phyloP scores from a whole-genome alignment of 2,797 vertebrate genomes.

The Myoxocephalus aenaeus region DNA sequence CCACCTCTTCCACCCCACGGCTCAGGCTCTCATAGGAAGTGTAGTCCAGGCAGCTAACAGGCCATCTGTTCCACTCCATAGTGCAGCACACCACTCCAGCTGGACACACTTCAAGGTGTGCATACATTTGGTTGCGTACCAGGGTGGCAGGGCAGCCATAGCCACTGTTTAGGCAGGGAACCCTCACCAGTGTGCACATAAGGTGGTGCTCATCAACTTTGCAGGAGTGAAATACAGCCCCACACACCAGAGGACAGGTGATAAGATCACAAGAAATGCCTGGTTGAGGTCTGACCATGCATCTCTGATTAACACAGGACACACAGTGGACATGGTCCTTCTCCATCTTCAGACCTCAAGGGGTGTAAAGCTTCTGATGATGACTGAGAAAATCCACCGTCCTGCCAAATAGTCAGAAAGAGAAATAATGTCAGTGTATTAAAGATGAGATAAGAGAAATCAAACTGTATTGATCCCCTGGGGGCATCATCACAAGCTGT shows the following conservation, averaged over 20 bases:
- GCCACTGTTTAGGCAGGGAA: conserved; percentile 93
- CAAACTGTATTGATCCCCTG: not conserved
- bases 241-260: conserved; percentile 91
- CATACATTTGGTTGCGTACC: conserved; percentile 91
- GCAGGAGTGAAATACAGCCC: conserved; percentile 95
- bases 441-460: not conserved
- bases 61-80: conserved; percentile 99
- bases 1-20: conserved; percentile 92
- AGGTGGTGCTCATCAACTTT: conserved; percentile 94
- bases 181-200: conserved; percentile 92
- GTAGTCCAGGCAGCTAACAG: conserved; percentile 93
- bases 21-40: conserved; percentile 95
- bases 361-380: conserved; percentile 7
- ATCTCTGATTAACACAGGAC: conserved; percentile 93
- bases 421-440: conserved; percentile 5
- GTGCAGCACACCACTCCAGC: conserved; percentile 98
- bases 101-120: conserved; percentile 96
- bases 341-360: conserved; percentile 76
- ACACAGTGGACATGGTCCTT: conserved; percentile 91
- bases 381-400: conserved; percentile 40
- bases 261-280: conserved; percentile 92
- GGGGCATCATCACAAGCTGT: not conserved
- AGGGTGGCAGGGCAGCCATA: conserved; percentile 93
- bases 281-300: conserved; percentile 88
- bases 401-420: conserved; percentile 51